Evolutionary conservation across 2,888 invertebrate species (phyloP).

Genomic region (Sabellastarte sp.): DNA sequence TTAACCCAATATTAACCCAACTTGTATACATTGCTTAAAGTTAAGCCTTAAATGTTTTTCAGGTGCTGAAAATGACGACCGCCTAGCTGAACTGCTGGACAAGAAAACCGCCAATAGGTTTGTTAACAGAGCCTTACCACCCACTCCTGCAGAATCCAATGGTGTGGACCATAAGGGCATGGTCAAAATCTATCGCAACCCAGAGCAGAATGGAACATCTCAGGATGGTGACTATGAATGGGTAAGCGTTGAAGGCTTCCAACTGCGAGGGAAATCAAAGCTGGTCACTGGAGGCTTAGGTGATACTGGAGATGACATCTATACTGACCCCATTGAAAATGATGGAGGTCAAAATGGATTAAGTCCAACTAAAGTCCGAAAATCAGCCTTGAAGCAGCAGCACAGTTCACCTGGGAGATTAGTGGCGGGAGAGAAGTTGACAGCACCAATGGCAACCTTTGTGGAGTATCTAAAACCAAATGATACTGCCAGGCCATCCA

Average conservation of each 20-base stretch:
- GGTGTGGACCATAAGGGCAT: background rate
- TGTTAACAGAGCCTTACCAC: constrained; percentile 3
- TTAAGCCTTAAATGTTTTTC: background rate
- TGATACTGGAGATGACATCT: background rate
- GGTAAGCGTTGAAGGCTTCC: background rate
- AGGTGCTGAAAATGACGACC: background rate
- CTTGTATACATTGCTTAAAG: too few species aligned
- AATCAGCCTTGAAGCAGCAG: background rate
- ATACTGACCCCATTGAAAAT: background rate
- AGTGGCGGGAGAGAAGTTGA: too few species aligned
- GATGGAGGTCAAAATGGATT: background rate
- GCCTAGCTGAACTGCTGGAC: background rate
- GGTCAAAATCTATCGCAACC: too few species aligned
- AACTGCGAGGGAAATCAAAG: too few species aligned
- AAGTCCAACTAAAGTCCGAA: background rate
- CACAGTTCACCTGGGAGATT: too few species aligned
- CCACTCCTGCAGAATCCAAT: background rate
- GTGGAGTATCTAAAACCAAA: background rate
- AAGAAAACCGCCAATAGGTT: background rate
- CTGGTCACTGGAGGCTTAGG: too few species aligned
- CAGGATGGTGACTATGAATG: background rate
- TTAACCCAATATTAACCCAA: too few species aligned
- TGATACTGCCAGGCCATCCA: background rate
- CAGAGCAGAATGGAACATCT: background rate
- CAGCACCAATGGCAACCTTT: background rate